Base-by-base conservation (phyloP, 2,888 invertebrate genomes). In the Latrodectus hesperus region DNA sequence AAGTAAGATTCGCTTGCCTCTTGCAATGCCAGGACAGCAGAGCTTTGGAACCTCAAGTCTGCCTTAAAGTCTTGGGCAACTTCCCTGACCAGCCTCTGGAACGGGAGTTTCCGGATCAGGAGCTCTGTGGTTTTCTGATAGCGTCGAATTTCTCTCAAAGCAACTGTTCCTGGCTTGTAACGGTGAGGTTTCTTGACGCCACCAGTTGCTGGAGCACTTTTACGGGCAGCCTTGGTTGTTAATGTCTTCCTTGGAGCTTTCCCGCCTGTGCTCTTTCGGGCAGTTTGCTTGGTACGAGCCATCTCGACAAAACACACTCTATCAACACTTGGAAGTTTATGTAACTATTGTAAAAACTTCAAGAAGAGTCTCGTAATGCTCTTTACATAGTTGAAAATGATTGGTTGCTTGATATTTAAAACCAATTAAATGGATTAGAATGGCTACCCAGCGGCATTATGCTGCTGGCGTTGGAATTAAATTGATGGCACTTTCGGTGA, bases 281-380 rank as follows among this genome's bases (percentile, higher is more conserved):
- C 98, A 81, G 98, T 98, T 93, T 98, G 98, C 95, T 98, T 98
- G 52, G 98, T 98, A 96, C 98, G 97, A 90, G 98, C 98, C 98
- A 98, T 98, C 94, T 22, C 38, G 11, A 6, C 11, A 1, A 17
- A 9, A 12, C 26, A 67, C 60, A 9, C 12, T 60, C 5, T 60
- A 12, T 5, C 60, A n/a, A 60, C n/a, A 9, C 12, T 60, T 60
- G 22, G 22, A 22, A 1, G 22, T 22, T 22, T 22, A 22, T 1
- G 22, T 22, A 22, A 22, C 22, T 1, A 22, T 1, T 22, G 22
- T 22, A 22, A 22, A 22, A 22, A 22, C 22, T 22, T 22, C 22
- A 22, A 22, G 22, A 22, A 22, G 22, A 22, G 0, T 22, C 22
- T 22, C 1, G 22, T 1, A 22, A 22, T 22, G 22, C 22, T 22